phyloP scores from a whole-genome alignment of 2,113 vertebrate genomes.

The Phainopepla nitens region DNA sequence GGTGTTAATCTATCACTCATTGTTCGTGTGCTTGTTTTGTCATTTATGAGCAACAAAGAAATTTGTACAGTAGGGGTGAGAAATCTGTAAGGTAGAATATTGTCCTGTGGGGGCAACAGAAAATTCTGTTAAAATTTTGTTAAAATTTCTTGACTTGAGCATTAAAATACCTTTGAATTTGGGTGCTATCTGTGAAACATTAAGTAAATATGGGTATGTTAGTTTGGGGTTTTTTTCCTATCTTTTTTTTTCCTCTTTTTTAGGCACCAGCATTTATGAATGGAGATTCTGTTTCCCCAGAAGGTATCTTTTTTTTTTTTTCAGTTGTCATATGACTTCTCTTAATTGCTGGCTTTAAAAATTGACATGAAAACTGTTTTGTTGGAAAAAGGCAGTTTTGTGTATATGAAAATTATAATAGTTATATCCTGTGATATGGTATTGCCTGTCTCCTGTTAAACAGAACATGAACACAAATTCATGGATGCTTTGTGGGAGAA shows the following conservation, averaged over 20 bases:
- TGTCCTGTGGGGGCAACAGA: neutral
- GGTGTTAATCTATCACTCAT: neutral
- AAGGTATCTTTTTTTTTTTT: constrained; percentile 72
- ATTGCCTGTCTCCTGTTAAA: neutral
- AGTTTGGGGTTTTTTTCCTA: neutral
- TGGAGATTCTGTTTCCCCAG: constrained; percentile 59
- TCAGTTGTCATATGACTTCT: neutral
- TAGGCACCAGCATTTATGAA: constrained; percentile 71
- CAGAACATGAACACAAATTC: neutral
- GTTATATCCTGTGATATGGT: neutral
- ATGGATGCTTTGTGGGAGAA: neutral
- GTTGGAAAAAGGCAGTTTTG: neutral
- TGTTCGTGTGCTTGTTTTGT: neutral
- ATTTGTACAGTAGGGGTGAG: neutral
- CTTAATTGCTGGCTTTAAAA: neutral
- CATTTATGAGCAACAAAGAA: neutral
- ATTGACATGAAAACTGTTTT: neutral
- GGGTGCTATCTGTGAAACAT: neutral
- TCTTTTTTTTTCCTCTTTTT: neutral
- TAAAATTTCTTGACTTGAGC: neutral
- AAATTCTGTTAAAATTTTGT: neutral
- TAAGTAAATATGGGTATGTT: neutral
- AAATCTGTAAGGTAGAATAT: neutral
- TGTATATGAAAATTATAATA: neutral
- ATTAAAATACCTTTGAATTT: neutral